These are phyloP conservation scores for Pantherophis alleghaniensis DNA, from an alignment of 2,797 vertebrate species.

Conservation along the genomic window DNA sequence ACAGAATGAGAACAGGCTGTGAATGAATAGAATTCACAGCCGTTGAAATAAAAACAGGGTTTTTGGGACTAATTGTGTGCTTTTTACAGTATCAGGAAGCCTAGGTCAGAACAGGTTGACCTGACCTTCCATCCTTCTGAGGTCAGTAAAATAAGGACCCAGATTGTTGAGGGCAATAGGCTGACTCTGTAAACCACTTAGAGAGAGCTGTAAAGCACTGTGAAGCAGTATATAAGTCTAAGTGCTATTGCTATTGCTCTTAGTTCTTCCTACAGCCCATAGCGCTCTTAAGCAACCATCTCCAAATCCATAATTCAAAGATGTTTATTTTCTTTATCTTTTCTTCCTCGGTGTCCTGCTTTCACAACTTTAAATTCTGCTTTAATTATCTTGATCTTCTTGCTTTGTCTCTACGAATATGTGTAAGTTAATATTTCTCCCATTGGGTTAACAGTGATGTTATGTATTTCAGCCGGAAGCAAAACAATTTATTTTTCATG, in stretches of 20 bases:
- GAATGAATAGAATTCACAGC: too few species aligned
- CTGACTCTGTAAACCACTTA: too few species aligned
- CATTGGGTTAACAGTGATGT: neutral
- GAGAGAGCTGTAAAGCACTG: neutral
- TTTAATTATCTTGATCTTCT: neutral
- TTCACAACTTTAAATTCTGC: neutral
- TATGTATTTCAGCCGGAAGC: neutral
- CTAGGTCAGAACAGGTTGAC: too few species aligned
- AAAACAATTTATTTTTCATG: neutral
- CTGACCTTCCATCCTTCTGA: too few species aligned
- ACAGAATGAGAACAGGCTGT: too few species aligned
- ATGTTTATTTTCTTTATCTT: neutral
- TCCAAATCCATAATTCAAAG: neutral
- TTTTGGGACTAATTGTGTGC: too few species aligned
- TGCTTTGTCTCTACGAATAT: neutral
- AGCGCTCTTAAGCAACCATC: neutral
- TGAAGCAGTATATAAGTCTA: neutral
- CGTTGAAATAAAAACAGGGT: too few species aligned
- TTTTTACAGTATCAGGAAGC: too few species aligned
- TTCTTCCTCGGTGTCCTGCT: neutral
- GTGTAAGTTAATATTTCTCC: neutral
- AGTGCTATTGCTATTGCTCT: neutral
- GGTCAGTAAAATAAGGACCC: too few species aligned
- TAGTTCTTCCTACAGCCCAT: neutral
- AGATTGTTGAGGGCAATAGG: too few species aligned